A percentile compares a stretch with the other conserved stretches of the same genome.
These are phyloP conservation scores for Isurus oxyrinchus DNA, from an alignment of 2,113 vertebrate genomes.

Conservation along the genomic window DNA sequence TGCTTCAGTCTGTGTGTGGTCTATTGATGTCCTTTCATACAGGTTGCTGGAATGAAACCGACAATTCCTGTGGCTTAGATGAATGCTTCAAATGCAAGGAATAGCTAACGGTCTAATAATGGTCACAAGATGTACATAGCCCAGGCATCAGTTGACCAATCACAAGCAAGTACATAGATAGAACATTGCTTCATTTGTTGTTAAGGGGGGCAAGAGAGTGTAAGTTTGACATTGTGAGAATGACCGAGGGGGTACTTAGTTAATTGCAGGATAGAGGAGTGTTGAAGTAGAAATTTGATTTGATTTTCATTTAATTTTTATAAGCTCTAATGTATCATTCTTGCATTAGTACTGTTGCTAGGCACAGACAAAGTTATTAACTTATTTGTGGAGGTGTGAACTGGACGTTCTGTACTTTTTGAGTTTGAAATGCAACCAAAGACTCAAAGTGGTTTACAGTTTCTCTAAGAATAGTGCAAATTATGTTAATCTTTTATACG, in stretches of 20 bases:
- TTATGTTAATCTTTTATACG: background rate
- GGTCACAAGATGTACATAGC: slow-evolving; percentile 40
- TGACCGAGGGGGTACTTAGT: background rate
- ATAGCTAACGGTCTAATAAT: slow-evolving; percentile 39
- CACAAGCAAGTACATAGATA: fast-evolving
- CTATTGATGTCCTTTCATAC: slow-evolving; percentile 43
- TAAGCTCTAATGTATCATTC: background rate
- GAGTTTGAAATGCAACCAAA: background rate
- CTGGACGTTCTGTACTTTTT: slow-evolving; percentile 2
- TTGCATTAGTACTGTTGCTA: background rate
- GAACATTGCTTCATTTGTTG: slow-evolving; percentile 38
- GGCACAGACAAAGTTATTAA: background rate
- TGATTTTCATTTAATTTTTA: background rate
- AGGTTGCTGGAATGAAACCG: slow-evolving; percentile 42
- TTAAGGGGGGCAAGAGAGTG: background rate
- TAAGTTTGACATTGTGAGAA: background rate
- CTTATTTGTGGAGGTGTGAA: background rate
- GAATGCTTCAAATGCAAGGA: slow-evolving; percentile 45
- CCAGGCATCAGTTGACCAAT: background rate
- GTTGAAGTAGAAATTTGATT: background rate
- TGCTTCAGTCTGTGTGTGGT: slow-evolving; percentile 47
- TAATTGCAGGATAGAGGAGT: background rate
- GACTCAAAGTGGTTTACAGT: background rate
- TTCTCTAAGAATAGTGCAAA: background rate
- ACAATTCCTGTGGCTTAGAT: slow-evolving; percentile 45